phyloP scores from a whole-genome alignment of 2,797 vertebrate species.

The Premnoplex brunnescens region DNA sequence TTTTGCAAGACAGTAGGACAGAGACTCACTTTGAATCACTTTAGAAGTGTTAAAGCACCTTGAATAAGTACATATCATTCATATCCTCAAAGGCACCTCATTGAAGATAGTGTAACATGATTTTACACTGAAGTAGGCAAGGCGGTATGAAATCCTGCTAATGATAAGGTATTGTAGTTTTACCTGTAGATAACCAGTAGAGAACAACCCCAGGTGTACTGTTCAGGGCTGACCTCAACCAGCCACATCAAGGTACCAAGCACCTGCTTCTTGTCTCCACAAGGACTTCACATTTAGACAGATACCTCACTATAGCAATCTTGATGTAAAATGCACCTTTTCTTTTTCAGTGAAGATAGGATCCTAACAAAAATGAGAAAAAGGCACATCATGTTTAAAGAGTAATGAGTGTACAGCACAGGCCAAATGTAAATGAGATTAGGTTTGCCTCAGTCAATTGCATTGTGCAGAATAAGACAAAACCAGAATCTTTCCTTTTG shows the following conservation, averaged over 20 bases:
- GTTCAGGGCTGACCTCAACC: neutral
- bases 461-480: neutral
- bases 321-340: neutral
- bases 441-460: neutral
- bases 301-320: neutral
- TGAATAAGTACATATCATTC: neutral
- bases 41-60: neutral
- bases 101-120: neutral
- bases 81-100: slow-evolving; percentile 16
- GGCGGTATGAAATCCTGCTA: slow-evolving; percentile 2
- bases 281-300: slow-evolving; percentile 9
- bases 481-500: neutral
- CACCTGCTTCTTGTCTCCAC: neutral
- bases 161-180: slow-evolving; percentile 10
- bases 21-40: neutral
- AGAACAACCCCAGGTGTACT: neutral
- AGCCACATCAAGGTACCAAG: neutral
- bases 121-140: neutral
- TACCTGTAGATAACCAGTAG: neutral
- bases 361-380: neutral
- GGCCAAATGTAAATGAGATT: neutral
- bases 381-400: slow-evolving; percentile 38
- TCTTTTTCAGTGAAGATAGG: neutral
- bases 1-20: neutral
- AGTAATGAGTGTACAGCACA: neutral